Evolutionary conservation across 2,113 vertebrate species (phyloP), one percentile per base, ranked within the genome.

Genomic region (Sinocyclocheilus anshuiensis): DNA sequence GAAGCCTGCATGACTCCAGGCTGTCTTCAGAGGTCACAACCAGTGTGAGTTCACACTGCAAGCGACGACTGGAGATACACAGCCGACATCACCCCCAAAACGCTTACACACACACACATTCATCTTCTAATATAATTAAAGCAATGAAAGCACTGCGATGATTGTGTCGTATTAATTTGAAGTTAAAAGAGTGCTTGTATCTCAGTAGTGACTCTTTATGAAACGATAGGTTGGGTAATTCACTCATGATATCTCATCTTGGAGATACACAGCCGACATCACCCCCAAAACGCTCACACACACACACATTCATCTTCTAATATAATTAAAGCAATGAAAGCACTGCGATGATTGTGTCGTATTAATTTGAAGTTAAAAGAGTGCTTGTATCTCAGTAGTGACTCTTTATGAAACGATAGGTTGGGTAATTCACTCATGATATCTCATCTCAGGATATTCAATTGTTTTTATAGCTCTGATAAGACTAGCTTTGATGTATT

Each of bases 11-110:
- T 85, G 81, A 83, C 88, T 87, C 84, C 45, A 57, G 88, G 87
- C 84, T 86, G 77, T 86, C 85, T 89, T 85, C 83, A 88, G 85
- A 82, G 88, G 89, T 90, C 86, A 86, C 57, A 87, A 86, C 87
- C 87, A 87, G 89, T 86, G 59, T 81, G 75, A 81, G 78, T 55
- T 83, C 81, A 63, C 48, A 86, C 85, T 84, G 29, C 24, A 77
- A 57, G 86, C 77, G 39, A 65, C 74, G 48, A 80, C 67, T 74
- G 57, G 72, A 75, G 57, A 86, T 18, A 86, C 33, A 39, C 53
- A 76, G 36, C 55, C 45, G 36, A 83, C 72, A 53, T 75, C 67
- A 78, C 36, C 78, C 75, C n/a, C n/a, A n/a, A n/a, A n/a, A 83
- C 50, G 63, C 86, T 61, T 36, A 39, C 86, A 65, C 77, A 55